Base-by-base conservation (phyloP, 2,888 invertebrate genomes). In the Zaprionus bogoriensis region DNA sequence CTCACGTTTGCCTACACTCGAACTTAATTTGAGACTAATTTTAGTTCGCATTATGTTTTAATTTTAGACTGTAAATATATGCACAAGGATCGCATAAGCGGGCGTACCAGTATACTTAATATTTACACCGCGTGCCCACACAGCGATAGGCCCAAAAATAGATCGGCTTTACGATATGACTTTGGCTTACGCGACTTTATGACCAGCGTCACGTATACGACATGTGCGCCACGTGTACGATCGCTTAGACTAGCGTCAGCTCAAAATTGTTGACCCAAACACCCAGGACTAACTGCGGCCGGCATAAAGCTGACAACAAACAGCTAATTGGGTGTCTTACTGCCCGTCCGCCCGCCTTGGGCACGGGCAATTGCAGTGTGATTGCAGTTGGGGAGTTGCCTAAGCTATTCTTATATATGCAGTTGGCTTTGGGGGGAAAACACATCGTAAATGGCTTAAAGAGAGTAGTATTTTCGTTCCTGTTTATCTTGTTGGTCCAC, bases 41-140 rank as follows among this genome's bases (percentile, higher is more conserved):
- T 50, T 51, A 58, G 51, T 30, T 7, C 27, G 27, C 14, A 62
- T 53, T 67, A 48, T 12, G 27, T 32, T 17, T 63, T 71, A 71
- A 58, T 55, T 62, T 55, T 71, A 73, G 71, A 5, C 38, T 23
- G 39, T 6, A 55, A 73, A 54, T 73, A 54, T 73, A 51, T 38
- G 47, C 47, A 39, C 25, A 55, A 46, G 67, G 19, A 62, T 46
- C 19, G 6, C 6, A 51, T 20, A 30, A 28, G n/a, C 19, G 5
- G 17, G 39, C 38, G 22, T 48, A 22, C 30, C n/a, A n/a, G 32
- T 36, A 36, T 36, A 17, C 32, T 17, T 36, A 23, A 39, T 19
- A 39, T 20, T 39, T 20, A 20, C 38, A 19, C 19, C 19, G 9
- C 6, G 6, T 23, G 27, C 53, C 51, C 55, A 47, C 55, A 10